Base-by-base conservation (phyloP, 1,140 invertebrate genomes). In the Monomorium pharaonis region DNA sequence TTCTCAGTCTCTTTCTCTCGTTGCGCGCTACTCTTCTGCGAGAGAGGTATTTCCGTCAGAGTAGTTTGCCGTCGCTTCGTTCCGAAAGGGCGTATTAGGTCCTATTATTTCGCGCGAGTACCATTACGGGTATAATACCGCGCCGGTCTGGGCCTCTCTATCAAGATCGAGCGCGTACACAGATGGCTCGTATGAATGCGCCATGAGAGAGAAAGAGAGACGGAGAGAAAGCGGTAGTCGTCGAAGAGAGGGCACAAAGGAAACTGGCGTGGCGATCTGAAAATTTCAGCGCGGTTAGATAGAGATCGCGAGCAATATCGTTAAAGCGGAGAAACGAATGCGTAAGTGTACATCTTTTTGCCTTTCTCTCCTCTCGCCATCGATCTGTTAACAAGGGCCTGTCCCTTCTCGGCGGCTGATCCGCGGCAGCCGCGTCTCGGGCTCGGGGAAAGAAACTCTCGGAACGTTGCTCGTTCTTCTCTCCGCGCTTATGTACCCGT, bases 21-120 rank as follows among this genome's bases (percentile, higher is more conserved):
- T 81, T 56, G 24, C 65, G 12, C 49, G 78, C 78, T 30, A 74
- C 78, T 83, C 78, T 33, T 74, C 62, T 24, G 62, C 63, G 44
- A 69, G 76, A 54, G 69, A 78, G 62, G 76, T 65, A 80, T 69
- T 80, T 80, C 78, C 78, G 78, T 74, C 78, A 47, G 78, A 74
- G 78, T 83, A 83, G 67, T 44, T 54, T 27, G 49, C 37, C 62
- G 42, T 37, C 78, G 74, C 44, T 16, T 60, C 60, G 33, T 44
- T 47, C 54, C 78, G 67, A 83, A 83, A 83, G 78, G 78, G 78
- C 78, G 51, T 83, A 83, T 83, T 83, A 83, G 67, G 67, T 74
- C 78, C 78, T 83, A 83, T 83, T 83, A 83, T 83, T 83, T 83
- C 78, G 78, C 78, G 78, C 78, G 67, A 83, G 78, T 83, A 83